phyloP scores from a whole-genome alignment of 23 tunicate species.

The Trididemnum miniatum region DNA sequence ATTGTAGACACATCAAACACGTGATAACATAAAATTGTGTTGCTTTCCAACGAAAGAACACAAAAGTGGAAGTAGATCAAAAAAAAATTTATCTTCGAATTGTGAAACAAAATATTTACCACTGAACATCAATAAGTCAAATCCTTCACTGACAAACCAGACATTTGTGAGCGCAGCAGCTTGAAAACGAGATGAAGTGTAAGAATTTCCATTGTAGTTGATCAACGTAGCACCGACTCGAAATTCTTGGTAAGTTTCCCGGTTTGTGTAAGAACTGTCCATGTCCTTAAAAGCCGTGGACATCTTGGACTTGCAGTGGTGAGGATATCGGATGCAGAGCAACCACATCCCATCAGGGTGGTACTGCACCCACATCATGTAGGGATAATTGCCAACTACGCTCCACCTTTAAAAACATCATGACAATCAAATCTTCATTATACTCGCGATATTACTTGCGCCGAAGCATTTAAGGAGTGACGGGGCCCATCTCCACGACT shows the following conservation, averaged over 20 bases:
- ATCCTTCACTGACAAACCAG: constrained; percentile 58
- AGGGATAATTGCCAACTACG: no score
- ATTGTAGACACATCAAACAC: no score
- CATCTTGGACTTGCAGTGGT: background rate
- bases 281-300: background rate
- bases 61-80: no score
- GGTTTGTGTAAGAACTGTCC: no score
- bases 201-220: constrained; percentile 1
- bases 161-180: constrained; percentile 8
- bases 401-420: no score
- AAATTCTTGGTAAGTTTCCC: background rate
- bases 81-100: no score
- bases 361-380: constrained; percentile 55
- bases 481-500: no score
- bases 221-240: background rate
- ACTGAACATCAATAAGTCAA: constrained; percentile 46
- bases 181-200: background rate
- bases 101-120: constrained; percentile 39
- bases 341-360: constrained; percentile 49
- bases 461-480: no score
- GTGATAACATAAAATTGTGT: no score
- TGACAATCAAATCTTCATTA: no score
- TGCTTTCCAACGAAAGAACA: no score
- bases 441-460: no score
- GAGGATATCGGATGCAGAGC: constrained; percentile 45